Conservation (phyloP, 1,140 invertebrate genomes). For the Drepana arcuata region DNA sequence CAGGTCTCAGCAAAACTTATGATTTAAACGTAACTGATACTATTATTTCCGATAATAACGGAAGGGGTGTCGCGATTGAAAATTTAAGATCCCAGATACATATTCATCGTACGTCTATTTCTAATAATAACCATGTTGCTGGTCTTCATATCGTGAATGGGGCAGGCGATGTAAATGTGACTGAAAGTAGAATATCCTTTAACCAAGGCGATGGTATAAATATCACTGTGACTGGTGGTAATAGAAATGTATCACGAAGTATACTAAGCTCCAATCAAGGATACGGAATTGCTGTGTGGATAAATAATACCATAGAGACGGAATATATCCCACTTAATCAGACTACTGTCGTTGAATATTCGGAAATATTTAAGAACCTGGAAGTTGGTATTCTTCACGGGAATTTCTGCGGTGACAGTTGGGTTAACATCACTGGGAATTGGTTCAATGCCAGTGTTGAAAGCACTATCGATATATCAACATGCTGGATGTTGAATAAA, state of each 20-base stretch:
- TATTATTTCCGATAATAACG: slow-evolving; percentile 90
- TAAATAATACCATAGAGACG: slow-evolving; percentile 89
- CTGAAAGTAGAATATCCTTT: slow-evolving; percentile 88
- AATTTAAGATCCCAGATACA: slow-evolving; percentile 87
- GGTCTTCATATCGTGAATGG: slow-evolving; percentile 90
- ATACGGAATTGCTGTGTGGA: slow-evolving; percentile 89
- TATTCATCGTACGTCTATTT: slow-evolving; percentile 85
- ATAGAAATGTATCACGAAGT: slow-evolving; percentile 88
- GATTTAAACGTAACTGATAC: slow-evolving; percentile 91
- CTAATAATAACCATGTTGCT: slow-evolving; percentile 89
- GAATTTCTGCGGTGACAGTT: slow-evolving; percentile 82
- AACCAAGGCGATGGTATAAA: slow-evolving; percentile 95
- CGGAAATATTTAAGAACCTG: slow-evolving; percentile 86
- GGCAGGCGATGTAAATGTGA: slow-evolving; percentile 94
- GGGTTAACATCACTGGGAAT: slow-evolving; percentile 91
- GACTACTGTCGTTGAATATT: slow-evolving; percentile 90
- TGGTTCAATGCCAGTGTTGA: slow-evolving; percentile 83
- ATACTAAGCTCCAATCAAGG: slow-evolving; percentile 86
- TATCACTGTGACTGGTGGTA: slow-evolving; percentile 92
- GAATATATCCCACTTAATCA: slow-evolving; percentile 86
- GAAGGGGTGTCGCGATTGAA: slow-evolving; percentile 91
- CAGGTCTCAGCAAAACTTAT: slow-evolving; percentile 85
- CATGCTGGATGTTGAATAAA: slow-evolving; percentile 80
- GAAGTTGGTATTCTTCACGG: slow-evolving; percentile 88
- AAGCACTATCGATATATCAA: slow-evolving; percentile 83